A percentile compares a stretch with the other conserved stretches of the same genome.
These are phyloP conservation scores for Leptopilina boulardi DNA, from an alignment of 1,140 invertebrate species.

Conservation along the genomic window DNA sequence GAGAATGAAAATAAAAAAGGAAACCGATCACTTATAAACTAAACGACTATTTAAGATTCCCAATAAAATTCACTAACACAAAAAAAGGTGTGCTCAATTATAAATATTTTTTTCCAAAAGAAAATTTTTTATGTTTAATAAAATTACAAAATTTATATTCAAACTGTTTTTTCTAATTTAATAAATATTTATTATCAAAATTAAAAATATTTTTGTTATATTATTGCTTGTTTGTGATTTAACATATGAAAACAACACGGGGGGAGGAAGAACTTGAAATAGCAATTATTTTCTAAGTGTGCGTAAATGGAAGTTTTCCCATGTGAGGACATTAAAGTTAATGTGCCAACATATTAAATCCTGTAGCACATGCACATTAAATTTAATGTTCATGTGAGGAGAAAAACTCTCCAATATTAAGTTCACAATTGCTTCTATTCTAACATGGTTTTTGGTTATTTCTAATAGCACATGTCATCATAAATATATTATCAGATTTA, in stretches of 20 bases:
- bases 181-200: no score
- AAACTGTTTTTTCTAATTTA: no score
- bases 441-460: background rate
- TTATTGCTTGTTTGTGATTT: no score
- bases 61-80: no score
- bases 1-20: background rate
- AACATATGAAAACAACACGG: no score
- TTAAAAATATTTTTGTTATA: no score
- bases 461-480: background rate
- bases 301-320: background rate
- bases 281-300: background rate
- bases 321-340: background rate
- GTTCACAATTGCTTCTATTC: background rate
- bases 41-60: no score
- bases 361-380: background rate
- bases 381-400: background rate
- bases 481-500: no score
- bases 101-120: no score
- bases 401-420: background rate
- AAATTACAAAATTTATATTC: no score
- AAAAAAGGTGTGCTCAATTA: no score
- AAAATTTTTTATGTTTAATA: no score
- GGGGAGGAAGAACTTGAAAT: background rate
- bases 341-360: background rate
- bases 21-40: background rate